Conservation (phyloP, 2,888 invertebrate species). For the Anthophora plumipes region DNA sequence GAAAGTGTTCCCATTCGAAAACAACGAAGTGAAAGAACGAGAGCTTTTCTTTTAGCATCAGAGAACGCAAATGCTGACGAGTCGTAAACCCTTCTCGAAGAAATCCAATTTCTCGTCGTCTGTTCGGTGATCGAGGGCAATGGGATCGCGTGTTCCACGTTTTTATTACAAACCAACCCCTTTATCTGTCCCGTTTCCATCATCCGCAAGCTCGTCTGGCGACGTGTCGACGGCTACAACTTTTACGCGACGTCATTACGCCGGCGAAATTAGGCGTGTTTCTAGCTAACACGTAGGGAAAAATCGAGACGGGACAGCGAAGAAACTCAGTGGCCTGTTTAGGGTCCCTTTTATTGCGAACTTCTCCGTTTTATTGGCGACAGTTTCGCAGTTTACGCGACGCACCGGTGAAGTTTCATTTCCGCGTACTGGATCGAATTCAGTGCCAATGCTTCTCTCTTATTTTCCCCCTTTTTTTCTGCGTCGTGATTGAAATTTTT, state of each 20-base stretch:
- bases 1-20: background rate
- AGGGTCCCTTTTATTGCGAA: slow-evolving; percentile 22
- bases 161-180: background rate
- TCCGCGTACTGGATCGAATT: background rate
- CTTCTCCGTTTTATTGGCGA: slow-evolving; percentile 39
- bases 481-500: no score
- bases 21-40: background rate
- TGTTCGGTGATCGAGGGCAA: background rate
- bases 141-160: background rate
- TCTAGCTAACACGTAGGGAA: background rate
- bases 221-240: background rate
- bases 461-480: no score
- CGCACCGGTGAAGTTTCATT: slow-evolving; percentile 27
- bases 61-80: background rate
- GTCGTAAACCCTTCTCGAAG: background rate
- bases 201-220: background rate
- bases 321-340: slow-evolving; percentile 1
- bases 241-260: slow-evolving; percentile 10
- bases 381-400: slow-evolving; percentile 22
- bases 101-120: slow-evolving; percentile 1
- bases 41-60: background rate
- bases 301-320: background rate
- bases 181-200: background rate
- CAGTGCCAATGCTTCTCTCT: no score
- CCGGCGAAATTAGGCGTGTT: slow-evolving; percentile 13